Conservation (phyloP, 2,113 vertebrate species). For the Drymodes brunneopygia region DNA sequence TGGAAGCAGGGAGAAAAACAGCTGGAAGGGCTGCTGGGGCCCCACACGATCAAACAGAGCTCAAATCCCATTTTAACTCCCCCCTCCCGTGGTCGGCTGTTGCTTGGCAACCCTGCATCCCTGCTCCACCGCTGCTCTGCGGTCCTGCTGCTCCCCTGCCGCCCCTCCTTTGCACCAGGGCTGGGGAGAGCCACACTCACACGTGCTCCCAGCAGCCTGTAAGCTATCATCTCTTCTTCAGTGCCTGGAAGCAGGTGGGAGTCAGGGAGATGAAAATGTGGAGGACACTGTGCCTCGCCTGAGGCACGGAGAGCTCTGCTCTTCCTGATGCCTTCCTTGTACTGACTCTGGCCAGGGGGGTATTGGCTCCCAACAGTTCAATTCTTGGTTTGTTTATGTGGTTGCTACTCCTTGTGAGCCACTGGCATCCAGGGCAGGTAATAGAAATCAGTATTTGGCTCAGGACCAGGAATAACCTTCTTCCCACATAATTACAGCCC, state of each 20-base stretch:
- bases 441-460: background rate
- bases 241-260: background rate
- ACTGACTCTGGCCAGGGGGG: background rate
- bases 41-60: background rate
- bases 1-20: background rate
- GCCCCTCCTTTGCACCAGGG: background rate
- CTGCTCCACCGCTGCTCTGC: background rate
- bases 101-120: conserved; percentile 57
- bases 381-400: background rate
- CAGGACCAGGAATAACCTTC: background rate
- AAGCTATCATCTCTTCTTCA: background rate
- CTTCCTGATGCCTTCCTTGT: background rate
- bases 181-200: background rate
- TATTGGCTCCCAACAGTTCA: background rate
- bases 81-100: background rate
- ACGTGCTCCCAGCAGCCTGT: background rate
- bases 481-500: background rate
- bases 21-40: background rate
- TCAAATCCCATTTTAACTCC: background rate
- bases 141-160: background rate
- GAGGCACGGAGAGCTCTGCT: background rate
- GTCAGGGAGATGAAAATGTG: background rate
- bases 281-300: accelerated
- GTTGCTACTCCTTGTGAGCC: background rate
- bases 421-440: background rate